These are phyloP conservation scores for Tyria jacobaeae DNA, from an alignment of 2,888 invertebrate genomes.

Conservation along the genomic window DNA sequence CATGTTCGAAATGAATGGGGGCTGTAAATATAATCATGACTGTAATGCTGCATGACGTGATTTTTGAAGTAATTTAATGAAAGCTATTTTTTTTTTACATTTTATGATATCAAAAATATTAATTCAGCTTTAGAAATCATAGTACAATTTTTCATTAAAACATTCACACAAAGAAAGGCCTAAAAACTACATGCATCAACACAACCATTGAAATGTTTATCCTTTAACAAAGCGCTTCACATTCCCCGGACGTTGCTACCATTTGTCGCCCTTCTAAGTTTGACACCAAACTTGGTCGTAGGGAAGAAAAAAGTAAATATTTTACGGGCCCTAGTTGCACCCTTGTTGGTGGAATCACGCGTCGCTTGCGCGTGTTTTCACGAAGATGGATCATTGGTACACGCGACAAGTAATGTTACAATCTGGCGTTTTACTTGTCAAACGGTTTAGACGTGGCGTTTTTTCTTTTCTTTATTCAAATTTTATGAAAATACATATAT, in stretches of 20 bases:
- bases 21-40: neutral
- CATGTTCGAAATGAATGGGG: neutral
- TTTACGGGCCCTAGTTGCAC: slow-evolving; percentile 72
- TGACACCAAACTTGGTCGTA: slow-evolving; percentile 73
- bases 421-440: slow-evolving; percentile 52
- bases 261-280: slow-evolving; percentile 73
- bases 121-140: neutral
- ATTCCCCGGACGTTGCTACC: slow-evolving; percentile 60
- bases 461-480: neutral
- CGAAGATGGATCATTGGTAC: slow-evolving; percentile 81
- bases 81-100: too few relatives aligned
- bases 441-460: slow-evolving; percentile 8
- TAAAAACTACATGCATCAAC: slow-evolving; percentile 41
- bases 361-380: slow-evolving; percentile 81
- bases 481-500: too few relatives aligned
- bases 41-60: neutral
- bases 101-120: neutral
- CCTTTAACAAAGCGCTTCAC: slow-evolving; percentile 61
- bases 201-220: slow-evolving; percentile 51
- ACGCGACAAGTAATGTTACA: slow-evolving; percentile 56
- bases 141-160: neutral
- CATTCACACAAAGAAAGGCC: slow-evolving; percentile 24
- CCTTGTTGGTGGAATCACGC: slow-evolving; percentile 85
- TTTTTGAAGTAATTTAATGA: too few relatives aligned
- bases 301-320: slow-evolving; percentile 78